Base-by-base conservation (phyloP, 2,888 invertebrate genomes). In the Boloria euphrosyne region DNA sequence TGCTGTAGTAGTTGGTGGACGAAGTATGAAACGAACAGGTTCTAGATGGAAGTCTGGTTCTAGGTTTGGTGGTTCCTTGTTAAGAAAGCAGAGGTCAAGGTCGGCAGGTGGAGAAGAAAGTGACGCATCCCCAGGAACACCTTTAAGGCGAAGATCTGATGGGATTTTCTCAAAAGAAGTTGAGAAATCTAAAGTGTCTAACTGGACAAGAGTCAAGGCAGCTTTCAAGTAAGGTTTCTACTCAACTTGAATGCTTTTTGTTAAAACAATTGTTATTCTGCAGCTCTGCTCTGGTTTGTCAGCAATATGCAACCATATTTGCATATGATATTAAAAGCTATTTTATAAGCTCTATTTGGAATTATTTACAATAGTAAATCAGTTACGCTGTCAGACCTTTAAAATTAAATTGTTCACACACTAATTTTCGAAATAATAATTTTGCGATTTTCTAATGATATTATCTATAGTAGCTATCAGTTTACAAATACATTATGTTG, bases 161-260 rank as follows among this genome's bases (percentile, higher is more conserved):
- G 89, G 88, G 0, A 75, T 91, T 3, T 89, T 88, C 57, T 73
- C 80, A 55, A 92, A 91, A 65, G 90, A 90, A 73, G 87, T 90
- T 0, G 92, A 92, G 17, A 92, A 91, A 65, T 92, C 95, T 0
- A 95, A 95, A 78, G 94, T 96, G 58, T 97, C 97, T 0, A 97
- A 97, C 80, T 97, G 97, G 97, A 97, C 96, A 0, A 95, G 95
- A 86, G 97, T 97, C 13, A 97, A 97, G 84, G 96, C 97, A 54
- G 97, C 97, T 14, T 96, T 97, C 78, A 96, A 95, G 84, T 96
- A 94, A 95, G 95, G 95, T 77, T 58, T 49, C n/a, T 51, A 52
- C 44, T 50, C 4, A 52, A 53, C 44, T 57, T 44, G 17, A 27
- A 3, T 51, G 13, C 10, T 61, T 43, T 18, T 27, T 7, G 10